These are phyloP conservation scores for Criorhina ranunculi DNA, from an alignment of 2,888 invertebrate species.

Conservation along the genomic window DNA sequence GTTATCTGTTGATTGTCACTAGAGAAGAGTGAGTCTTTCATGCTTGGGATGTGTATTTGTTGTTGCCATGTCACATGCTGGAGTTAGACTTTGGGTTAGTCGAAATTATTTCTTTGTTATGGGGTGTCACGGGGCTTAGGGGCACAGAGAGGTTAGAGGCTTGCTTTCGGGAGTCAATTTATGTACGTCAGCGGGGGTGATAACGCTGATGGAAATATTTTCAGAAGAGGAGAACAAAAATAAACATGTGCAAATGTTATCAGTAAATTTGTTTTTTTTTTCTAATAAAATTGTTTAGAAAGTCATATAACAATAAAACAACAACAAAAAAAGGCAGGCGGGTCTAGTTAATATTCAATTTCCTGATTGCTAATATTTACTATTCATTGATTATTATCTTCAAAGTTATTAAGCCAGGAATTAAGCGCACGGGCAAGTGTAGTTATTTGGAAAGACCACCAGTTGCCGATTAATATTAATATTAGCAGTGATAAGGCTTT, in stretches of 20 bases:
- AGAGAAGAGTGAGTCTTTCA: constrained; percentile 13
- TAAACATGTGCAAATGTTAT: not conserved
- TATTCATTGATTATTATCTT: not conserved
- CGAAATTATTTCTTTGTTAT: not conserved
- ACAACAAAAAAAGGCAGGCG: not conserved
- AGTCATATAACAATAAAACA: not conserved
- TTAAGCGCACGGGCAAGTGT: too few relatives aligned
- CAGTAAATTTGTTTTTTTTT: not conserved
- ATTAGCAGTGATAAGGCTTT: too few relatives aligned
- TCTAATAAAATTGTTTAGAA: not conserved
- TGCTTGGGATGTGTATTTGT: not conserved
- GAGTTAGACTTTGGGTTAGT: constrained; percentile 15
- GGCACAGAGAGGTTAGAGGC: not conserved
- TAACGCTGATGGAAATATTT: not conserved
- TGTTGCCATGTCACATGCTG: constrained; percentile 13
- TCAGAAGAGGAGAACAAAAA: not conserved
- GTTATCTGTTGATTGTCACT: constrained; percentile 15
- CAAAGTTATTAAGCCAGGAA: not conserved
- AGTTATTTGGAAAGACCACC: not conserved
- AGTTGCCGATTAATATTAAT: too few relatives aligned
- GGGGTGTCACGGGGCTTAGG: not conserved
- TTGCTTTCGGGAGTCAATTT: not conserved
- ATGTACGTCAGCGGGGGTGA: constrained; percentile 28
- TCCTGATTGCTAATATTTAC: not conserved
- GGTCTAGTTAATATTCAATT: constrained; percentile 1